Evolutionary conservation across 1,140 invertebrate species (phyloP), one percentile per base, ranked within the genome.

Genomic region (Cheumatopsyche charites): DNA sequence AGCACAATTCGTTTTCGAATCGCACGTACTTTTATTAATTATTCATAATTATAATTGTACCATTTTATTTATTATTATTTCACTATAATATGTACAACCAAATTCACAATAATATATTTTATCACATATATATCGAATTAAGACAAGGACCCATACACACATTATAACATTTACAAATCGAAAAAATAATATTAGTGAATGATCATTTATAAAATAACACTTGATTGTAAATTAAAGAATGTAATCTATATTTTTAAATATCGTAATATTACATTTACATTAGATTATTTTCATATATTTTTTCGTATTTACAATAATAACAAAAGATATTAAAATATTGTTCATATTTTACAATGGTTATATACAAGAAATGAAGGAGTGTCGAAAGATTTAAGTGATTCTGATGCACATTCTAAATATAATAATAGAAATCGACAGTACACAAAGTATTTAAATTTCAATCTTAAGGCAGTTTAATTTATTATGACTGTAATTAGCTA

Each of bases 311-410:
- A 36, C 29, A 36, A 36, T 36, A 36, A 36, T 36, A 36, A 36
- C 29, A 36, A 36, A 36, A 36, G 9, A 4, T 36, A 36, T 36
- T 36, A 36, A 36, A 36, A 36, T 36, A 36, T 36, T 9, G 15
- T 15, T 21, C 11, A 42, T 66, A 66, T 66, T n/a, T 43, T 68
- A 68, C 66, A 68, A 68, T 68, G 66, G 66, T 68, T 68, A 68
- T 68, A 36, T 68, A 68, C 66, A 68, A 36, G 12, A 21, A 55
- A 21, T 19, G 3, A 36, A 36, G 29, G 9, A 36, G 29, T 36
- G 29, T 36, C 29, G 29, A 36, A 36, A 9, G 29, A 36, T 4
- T 36, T 9, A 36, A 36, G 9, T 36, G 29, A 36, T 36, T 36
- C 9, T 36, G 9, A 36, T 36, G 9, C 29, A 36, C 3, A 36